Base-by-base conservation (phyloP, 2,888 invertebrate genomes). In the Lasiommata megera region DNA sequence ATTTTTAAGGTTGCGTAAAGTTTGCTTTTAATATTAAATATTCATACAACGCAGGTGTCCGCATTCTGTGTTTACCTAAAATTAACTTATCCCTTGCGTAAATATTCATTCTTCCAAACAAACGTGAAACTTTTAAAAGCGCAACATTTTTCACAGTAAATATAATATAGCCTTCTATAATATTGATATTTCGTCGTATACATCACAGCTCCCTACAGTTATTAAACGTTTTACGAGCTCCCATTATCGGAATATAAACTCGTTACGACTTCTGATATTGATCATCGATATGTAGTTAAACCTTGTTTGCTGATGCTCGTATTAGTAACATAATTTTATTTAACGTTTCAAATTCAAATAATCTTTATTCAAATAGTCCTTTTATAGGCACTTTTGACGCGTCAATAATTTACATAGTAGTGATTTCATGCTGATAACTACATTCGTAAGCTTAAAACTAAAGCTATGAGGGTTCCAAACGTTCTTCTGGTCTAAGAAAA, bases 181-280 rank as follows among this genome's bases (percentile, higher is more conserved):
- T n/a, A n/a, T n/a, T n/a, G n/a, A n/a, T n/a, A n/a, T n/a, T 9
- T 9, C 9, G 7, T 9, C 1, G 3, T 6, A 29, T 41, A 38
- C 40, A 47, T 40, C 60, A 34, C 17, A 38, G 51, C 48, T 56
- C 46, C 40, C 41, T 11, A 31, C 31, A 52, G 62, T 31, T 55
- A 60, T 60, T 60, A 62, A 72, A 69, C 50, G 50, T 66, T 77
- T 76, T 76, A 79, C 68, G 71, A 67, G 54, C 64, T 63, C 76
- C 37, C 58, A 74, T 74, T 70, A 70, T 68, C 66, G 54, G 61
- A 58, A 68, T 66, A 62, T 68, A 60, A 61, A 65, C 62, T 67
- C 62, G 74, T 81, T 76, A 80, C 72, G 66, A 62, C 60, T 60
- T 58, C 44, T 34, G 56, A 62, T 69, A 70, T 63, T 63, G 67